A percentile compares a stretch with the other conserved stretches of the same genome.
Conservation (phyloP, 2,888 invertebrate genomes). For the Gymnosoma rotundatum region DNA sequence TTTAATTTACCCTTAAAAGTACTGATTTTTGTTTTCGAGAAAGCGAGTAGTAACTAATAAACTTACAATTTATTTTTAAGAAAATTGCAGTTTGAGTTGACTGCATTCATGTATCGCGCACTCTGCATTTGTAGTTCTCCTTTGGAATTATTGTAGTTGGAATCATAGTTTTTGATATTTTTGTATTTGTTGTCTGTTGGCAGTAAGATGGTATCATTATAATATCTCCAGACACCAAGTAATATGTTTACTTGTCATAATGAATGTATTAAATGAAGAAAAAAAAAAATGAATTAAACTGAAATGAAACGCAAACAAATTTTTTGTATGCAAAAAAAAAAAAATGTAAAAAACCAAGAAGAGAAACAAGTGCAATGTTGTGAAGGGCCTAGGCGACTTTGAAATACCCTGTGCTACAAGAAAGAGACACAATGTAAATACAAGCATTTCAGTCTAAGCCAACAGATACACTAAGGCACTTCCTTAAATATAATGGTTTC, state of each 20-base stretch:
- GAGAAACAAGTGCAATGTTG: not conserved
- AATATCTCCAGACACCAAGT: constrained; percentile 60
- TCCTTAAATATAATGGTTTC: not conserved
- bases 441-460: too few species aligned
- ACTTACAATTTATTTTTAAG: too few species aligned
- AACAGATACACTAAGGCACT: not conserved
- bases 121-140: not conserved
- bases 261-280: constrained; percentile 49
- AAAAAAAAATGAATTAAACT: constrained; percentile 13
- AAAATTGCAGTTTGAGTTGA: too few species aligned
- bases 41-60: too few species aligned
- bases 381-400: not conserved
- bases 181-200: constrained; percentile 25
- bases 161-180: constrained; percentile 31
- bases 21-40: too few species aligned
- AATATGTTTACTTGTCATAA: constrained; percentile 68
- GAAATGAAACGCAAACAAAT: constrained; percentile 40
- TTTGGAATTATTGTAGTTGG: constrained; percentile 29
- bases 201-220: constrained; percentile 53
- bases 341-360: not conserved
- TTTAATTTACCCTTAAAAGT: too few species aligned
- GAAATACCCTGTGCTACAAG: not conserved
- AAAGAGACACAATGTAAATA: too few species aligned
- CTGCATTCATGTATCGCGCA: not conserved
- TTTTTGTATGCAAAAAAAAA: constrained; percentile 5